phyloP scores from a whole-genome alignment of 2,888 invertebrate genomes.

The Metallyticus violacea region DNA sequence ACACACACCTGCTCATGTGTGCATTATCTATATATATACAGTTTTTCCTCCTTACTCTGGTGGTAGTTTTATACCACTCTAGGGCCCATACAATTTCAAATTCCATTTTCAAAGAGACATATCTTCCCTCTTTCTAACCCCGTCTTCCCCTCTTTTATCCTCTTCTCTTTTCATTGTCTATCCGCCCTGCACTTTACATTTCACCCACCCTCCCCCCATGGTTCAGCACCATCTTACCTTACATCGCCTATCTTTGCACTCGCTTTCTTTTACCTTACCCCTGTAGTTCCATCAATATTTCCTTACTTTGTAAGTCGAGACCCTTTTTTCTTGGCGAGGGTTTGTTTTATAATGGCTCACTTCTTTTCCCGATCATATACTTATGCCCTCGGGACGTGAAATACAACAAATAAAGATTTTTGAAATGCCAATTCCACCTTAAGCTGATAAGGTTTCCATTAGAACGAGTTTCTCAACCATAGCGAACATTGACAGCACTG shows the following conservation, averaged over 20 bases:
- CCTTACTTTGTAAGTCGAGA: slow-evolving; percentile 25
- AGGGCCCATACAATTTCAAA: slow-evolving; percentile 50
- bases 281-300: slow-evolving; percentile 24
- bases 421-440: background rate
- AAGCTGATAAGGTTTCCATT: background rate
- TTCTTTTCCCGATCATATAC: slow-evolving; percentile 1
- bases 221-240: slow-evolving; percentile 14
- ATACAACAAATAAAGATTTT: background rate
- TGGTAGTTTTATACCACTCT: slow-evolving; percentile 52
- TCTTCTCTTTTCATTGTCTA: slow-evolving; percentile 8
- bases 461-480: no score
- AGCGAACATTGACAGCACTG: no score
- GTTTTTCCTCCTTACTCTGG: slow-evolving; percentile 28
- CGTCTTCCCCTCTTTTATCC: background rate
- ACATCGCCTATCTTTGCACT: slow-evolving; percentile 24
- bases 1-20: background rate
- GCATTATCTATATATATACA: background rate
- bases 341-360: slow-evolving; percentile 22
- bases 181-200: slow-evolving; percentile 25
- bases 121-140: slow-evolving; percentile 26
- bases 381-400: background rate
- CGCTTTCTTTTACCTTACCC: background rate
- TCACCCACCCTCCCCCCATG: slow-evolving; percentile 14
- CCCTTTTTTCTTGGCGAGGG: background rate
- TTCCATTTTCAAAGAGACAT: slow-evolving; percentile 45